phyloP scores from a whole-genome alignment of 2,888 invertebrate genomes.

The Ariolimax columbianus region DNA sequence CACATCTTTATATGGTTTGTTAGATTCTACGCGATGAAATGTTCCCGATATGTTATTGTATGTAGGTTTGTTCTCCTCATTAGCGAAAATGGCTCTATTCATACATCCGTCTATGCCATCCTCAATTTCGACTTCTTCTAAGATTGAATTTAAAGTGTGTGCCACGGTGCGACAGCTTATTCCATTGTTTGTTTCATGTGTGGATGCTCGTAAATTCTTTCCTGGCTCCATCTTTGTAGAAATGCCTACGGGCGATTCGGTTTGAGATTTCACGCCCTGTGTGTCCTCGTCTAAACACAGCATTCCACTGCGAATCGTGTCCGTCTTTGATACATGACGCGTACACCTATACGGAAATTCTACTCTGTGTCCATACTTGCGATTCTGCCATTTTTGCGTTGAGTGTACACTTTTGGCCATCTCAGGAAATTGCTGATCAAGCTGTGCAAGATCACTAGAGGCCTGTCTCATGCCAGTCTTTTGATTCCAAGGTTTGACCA shows the following conservation, averaged over 20 bases:
- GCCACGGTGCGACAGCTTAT: not conserved
- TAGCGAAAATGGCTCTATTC: not conserved
- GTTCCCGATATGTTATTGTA: not conserved
- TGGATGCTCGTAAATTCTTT: not conserved
- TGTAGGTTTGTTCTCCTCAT: too few relatives aligned
- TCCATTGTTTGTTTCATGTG: not conserved
- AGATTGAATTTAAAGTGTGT: not conserved
- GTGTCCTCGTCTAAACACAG: not conserved
- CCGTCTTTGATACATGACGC: not conserved
- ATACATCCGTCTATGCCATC: not conserved
- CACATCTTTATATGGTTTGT: not conserved
- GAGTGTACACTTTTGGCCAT: not conserved
- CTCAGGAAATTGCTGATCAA: not conserved
- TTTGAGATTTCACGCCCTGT: not conserved
- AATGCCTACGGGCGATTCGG: not conserved
- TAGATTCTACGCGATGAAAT: not conserved
- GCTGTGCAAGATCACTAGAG: not conserved
- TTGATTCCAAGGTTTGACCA: not conserved
- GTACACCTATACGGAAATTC: too few relatives aligned
- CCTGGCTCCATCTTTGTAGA: not conserved
- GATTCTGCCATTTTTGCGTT: not conserved
- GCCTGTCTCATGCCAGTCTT: not conserved
- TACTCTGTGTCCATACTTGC: not conserved
- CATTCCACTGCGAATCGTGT: not conserved
- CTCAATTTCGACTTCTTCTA: not conserved